These are phyloP conservation scores for Apistogramma diplotaenia DNA, from an alignment of 2,113 vertebrate species.

Conservation along the genomic window DNA sequence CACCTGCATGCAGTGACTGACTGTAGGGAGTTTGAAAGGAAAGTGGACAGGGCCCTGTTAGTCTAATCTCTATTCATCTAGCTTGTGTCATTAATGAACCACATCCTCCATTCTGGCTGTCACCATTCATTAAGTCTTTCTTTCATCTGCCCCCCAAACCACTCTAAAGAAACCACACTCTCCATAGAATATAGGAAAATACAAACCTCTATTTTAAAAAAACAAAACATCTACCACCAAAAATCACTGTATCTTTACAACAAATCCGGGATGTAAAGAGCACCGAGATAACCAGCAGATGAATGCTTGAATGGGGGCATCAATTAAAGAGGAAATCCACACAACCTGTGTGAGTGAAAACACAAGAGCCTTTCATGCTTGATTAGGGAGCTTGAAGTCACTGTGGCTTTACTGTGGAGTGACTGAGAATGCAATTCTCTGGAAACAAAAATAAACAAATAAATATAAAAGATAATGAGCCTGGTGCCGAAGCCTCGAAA, in stretches of 20 bases:
- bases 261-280: slow-evolving; percentile 28
- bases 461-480: background rate
- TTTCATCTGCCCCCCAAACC: slow-evolving; percentile 68
- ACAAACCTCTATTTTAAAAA: slow-evolving; percentile 60
- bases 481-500: slow-evolving; percentile 16
- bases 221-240: slow-evolving; percentile 60
- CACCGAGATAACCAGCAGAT: slow-evolving; percentile 5
- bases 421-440: slow-evolving; percentile 1
- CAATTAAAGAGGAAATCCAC: slow-evolving; percentile 38
- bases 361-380: slow-evolving; percentile 63
- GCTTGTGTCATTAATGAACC: slow-evolving; percentile 80
- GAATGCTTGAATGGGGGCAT: slow-evolving; percentile 37
- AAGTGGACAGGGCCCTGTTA: slow-evolving; percentile 63
- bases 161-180: slow-evolving; percentile 60
- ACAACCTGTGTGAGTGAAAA: slow-evolving; percentile 50
- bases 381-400: slow-evolving; percentile 53
- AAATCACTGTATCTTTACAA: slow-evolving; percentile 59
- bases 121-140: slow-evolving; percentile 75
- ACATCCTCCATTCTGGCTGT: slow-evolving; percentile 77
- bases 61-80: slow-evolving; percentile 72
- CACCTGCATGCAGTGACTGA: slow-evolving; percentile 53
- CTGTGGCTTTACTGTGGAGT: slow-evolving; percentile 25
- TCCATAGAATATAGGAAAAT: slow-evolving; percentile 65
- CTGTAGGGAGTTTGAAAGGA: slow-evolving; percentile 47
- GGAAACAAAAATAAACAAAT: background rate